Percentiles rank a stretch among this genome's conserved stretches.
Conservation (phyloP, 2,113 vertebrate genomes). For the Amphiprion ocellaris region DNA sequence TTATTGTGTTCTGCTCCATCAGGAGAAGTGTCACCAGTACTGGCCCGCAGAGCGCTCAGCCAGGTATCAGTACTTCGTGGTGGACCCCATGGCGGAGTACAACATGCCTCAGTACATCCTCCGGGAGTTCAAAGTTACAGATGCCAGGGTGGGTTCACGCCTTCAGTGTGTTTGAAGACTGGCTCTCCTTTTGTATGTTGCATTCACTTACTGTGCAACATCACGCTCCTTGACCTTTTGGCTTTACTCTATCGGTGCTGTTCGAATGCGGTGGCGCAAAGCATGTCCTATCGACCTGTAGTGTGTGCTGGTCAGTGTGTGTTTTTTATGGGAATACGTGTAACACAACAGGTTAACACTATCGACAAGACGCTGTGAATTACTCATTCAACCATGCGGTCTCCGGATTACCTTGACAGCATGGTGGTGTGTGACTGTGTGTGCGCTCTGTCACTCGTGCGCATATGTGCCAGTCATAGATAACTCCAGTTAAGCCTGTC, state of each 20-base stretch:
- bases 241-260: conserved; percentile 41
- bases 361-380: conserved; percentile 59
- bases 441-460: not conserved
- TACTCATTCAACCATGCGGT: conserved; percentile 58
- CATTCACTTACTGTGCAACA: conserved; percentile 31
- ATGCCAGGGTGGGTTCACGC: conserved; percentile 89
- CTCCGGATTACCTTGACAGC: conserved; percentile 58
- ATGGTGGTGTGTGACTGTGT: not conserved
- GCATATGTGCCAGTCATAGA: conserved; percentile 61
- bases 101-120: conserved; percentile 99
- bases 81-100: conserved; percentile 97
- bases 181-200: conserved; percentile 20
- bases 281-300: conserved; percentile 70
- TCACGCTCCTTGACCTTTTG: conserved; percentile 38
- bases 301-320: conserved; percentile 51
- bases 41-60: conserved; percentile 94
- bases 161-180: conserved; percentile 18
- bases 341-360: conserved; percentile 33
- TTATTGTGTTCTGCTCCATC: conserved; percentile 34
- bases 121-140: conserved; percentile 95
- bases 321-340: conserved; percentile 44
- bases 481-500: conserved; percentile 74
- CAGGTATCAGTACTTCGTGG: conserved; percentile 95
- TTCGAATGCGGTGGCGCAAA: conserved; percentile 37
- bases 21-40: conserved; percentile 97